Conservation (phyloP, 2,888 invertebrate species). For the Apamea monoglypha region DNA sequence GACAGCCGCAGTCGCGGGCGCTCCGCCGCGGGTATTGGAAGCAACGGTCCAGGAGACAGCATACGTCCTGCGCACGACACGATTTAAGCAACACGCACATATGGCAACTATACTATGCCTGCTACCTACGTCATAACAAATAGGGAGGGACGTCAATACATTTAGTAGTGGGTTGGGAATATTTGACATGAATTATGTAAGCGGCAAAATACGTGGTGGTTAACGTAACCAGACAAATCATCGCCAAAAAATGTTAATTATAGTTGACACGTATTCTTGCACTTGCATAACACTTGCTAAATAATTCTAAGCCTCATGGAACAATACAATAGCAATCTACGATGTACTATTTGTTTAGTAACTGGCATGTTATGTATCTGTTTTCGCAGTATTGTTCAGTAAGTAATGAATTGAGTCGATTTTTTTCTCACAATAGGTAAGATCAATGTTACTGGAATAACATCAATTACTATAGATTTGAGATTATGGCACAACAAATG, state of each 20-base stretch:
- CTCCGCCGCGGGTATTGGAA: slow-evolving; percentile 95
- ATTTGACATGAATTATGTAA: slow-evolving; percentile 28
- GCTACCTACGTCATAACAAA: slow-evolving; percentile 43
- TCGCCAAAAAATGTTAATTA: neutral
- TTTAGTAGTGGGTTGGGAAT: slow-evolving; percentile 29
- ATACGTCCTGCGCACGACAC: slow-evolving; percentile 93
- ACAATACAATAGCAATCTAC: slow-evolving; percentile 55
- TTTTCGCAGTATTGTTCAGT: slow-evolving; percentile 18
- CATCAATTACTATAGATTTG: neutral
- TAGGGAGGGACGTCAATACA: slow-evolving; percentile 46
- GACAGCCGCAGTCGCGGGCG: slow-evolving; percentile 96
- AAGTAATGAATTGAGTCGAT: slow-evolving; percentile 15
- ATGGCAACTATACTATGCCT: slow-evolving; percentile 62
- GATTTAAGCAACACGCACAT: slow-evolving; percentile 85
- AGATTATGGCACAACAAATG: neutral
- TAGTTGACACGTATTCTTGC: slow-evolving; percentile 14
- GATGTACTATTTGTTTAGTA: slow-evolving; percentile 37
- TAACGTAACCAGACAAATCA: neutral
- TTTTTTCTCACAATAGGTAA: slow-evolving; percentile 9
- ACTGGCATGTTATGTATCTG: slow-evolving; percentile 16
- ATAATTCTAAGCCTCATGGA: slow-evolving; percentile 39
- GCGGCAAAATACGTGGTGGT: slow-evolving; percentile 30
- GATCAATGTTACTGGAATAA: slow-evolving; percentile 10
- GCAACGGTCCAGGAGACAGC: slow-evolving; percentile 97
- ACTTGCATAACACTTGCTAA: slow-evolving; percentile 34